Evolutionary conservation across 2,888 invertebrate genomes (phyloP).

Genomic region (Petrolisthes manimaculis): DNA sequence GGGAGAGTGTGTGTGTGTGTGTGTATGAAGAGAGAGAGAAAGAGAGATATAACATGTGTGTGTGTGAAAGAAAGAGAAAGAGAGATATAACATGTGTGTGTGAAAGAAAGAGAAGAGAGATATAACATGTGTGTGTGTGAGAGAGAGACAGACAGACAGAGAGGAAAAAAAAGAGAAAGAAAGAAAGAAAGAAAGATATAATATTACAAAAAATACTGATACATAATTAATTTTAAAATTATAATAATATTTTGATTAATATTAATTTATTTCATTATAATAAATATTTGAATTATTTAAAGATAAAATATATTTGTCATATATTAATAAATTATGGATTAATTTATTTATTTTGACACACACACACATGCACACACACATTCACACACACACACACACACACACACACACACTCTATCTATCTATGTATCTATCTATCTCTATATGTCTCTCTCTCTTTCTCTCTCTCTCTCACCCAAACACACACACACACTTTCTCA

Average conservation of each 20-base stretch:
- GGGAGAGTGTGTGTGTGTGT: neutral
- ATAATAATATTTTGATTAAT: too few relatives aligned
- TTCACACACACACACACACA: neutral
- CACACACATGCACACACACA: neutral
- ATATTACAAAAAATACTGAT: neutral
- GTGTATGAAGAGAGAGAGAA: neutral
- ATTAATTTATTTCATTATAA: neutral
- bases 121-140: neutral
- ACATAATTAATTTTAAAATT: neutral
- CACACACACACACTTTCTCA: too few relatives aligned
- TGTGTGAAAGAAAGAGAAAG: neutral
- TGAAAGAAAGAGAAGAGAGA: neutral
- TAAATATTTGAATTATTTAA: neutral
- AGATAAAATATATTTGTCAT: slow-evolving; percentile 3
- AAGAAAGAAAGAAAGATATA: neutral
- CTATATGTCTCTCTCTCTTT: too few relatives aligned
- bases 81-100: neutral
- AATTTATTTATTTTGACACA: too few relatives aligned
- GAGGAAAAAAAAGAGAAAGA: neutral
- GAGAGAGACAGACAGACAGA: slow-evolving; percentile 8
- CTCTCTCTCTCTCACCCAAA: too few relatives aligned
- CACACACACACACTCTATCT: slow-evolving; percentile 19
- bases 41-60: neutral
- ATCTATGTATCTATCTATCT: too few relatives aligned
- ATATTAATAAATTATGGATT: slow-evolving; percentile 11